Conservation (phyloP, 2,797 vertebrate genomes). For the Dendrocincla fuliginosa region DNA sequence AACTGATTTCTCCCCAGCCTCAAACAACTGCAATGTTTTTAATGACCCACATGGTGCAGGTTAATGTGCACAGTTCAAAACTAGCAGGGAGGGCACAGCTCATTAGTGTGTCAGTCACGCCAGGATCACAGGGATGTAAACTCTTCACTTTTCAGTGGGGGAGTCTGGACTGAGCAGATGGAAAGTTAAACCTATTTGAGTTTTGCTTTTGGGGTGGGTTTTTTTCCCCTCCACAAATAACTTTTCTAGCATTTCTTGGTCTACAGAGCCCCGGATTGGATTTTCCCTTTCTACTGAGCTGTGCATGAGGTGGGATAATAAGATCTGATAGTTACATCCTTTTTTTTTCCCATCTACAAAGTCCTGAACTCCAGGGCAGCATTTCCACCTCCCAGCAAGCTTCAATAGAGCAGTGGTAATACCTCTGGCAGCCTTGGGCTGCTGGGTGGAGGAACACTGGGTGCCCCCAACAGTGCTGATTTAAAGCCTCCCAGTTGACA, state of each 20-base stretch:
- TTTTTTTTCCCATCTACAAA: constrained; percentile 13
- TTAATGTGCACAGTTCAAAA: background rate
- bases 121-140: background rate
- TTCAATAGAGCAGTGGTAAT: constrained; percentile 13
- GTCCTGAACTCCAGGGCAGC: constrained; percentile 13
- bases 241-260: background rate
- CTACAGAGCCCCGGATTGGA: background rate
- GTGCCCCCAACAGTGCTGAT: background rate
- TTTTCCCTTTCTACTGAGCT: background rate
- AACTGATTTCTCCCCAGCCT: background rate
- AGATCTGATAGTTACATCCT: background rate
- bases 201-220: background rate
- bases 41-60: background rate
- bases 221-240: background rate
- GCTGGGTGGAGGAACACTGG: background rate
- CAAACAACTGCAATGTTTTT: background rate
- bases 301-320: background rate
- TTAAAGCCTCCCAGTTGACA: background rate
- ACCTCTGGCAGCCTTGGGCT: constrained; percentile 32
- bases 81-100: background rate
- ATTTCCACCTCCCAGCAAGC: constrained; percentile 52
- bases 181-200: background rate
- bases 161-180: background rate
- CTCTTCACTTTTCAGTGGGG: background rate
- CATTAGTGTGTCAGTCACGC: background rate